phyloP scores from a whole-genome alignment of 2,888 invertebrate genomes.

The Gasteruption jaculator region DNA sequence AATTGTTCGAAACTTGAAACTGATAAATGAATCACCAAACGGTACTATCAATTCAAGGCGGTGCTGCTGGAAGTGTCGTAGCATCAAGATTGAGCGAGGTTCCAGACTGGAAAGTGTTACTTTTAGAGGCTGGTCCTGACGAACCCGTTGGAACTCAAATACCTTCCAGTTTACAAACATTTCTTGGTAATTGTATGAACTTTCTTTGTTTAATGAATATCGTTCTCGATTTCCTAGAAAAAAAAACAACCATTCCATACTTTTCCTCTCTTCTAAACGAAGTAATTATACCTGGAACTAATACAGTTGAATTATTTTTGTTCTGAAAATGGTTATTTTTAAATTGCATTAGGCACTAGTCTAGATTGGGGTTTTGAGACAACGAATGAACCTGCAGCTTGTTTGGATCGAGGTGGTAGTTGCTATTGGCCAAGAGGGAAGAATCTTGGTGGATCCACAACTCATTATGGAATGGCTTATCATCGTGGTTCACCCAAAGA shows the following conservation, averaged over 20 bases:
- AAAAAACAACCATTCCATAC: neutral
- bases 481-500: conserved; percentile 71
- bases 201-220: no score
- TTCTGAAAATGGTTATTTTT: no score
- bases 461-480: conserved; percentile 80
- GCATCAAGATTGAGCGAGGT: conserved; percentile 63
- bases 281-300: no score
- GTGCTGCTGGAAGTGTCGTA: conserved; percentile 61
- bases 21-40: no score
- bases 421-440: conserved; percentile 69
- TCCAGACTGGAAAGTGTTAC: conserved; percentile 60
- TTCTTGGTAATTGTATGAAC: conserved; percentile 29
- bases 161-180: conserved; percentile 36
- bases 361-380: conserved; percentile 68
- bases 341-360: conserved; percentile 49
- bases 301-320: no score
- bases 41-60: no score
- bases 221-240: no score
- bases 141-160: conserved; percentile 58
- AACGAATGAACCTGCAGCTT: conserved; percentile 60
- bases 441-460: conserved; percentile 66
- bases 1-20: no score
- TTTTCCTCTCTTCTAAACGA: no score
- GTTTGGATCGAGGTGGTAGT: conserved; percentile 53
- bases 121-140: conserved; percentile 68